Evolutionary conservation across 1,140 invertebrate genomes (phyloP).

Genomic region (Atopsyche davidsoni): DNA sequence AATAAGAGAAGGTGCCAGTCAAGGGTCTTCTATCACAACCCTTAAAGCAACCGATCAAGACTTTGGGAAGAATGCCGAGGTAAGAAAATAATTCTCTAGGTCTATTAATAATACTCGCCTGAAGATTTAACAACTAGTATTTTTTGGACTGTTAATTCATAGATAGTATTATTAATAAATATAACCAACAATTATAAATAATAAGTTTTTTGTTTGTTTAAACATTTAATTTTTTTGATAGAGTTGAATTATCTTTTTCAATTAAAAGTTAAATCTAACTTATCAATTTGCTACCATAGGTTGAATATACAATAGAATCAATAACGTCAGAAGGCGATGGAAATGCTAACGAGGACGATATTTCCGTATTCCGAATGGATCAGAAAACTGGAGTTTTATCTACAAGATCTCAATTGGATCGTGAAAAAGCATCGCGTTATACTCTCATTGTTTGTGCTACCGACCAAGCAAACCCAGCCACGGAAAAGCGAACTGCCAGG

Average conservation of each 20-base stretch:
- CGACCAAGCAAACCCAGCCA: conserved; percentile 71
- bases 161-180: not conserved
- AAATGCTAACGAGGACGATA: conserved; percentile 39
- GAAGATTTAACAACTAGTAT: too few species aligned
- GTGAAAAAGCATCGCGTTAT: conserved; percentile 83
- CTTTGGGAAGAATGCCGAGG: conserved; percentile 79
- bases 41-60: conserved; percentile 90
- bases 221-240: too few species aligned
- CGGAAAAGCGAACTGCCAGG: conserved; percentile 66
- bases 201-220: too few species aligned
- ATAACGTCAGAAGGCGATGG: conserved; percentile 53
- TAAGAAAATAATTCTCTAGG: too few species aligned
- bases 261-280: too few species aligned
- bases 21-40: conserved; percentile 85
- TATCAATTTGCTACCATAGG: conserved; percentile 41
- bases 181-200: not conserved
- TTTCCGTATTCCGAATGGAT: conserved; percentile 74
- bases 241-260: too few species aligned
- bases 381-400: conserved; percentile 75
- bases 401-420: conserved; percentile 76
- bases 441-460: conserved; percentile 77
- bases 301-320: conserved; percentile 73
- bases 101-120: too few species aligned
- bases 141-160: too few species aligned
- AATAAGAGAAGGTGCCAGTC: conserved; percentile 74